A percentile compares a stretch with the other conserved stretches of the same genome.
Conservation (phyloP, 2,113 vertebrate genomes). For the Misgurnus anguillicaudatus region DNA sequence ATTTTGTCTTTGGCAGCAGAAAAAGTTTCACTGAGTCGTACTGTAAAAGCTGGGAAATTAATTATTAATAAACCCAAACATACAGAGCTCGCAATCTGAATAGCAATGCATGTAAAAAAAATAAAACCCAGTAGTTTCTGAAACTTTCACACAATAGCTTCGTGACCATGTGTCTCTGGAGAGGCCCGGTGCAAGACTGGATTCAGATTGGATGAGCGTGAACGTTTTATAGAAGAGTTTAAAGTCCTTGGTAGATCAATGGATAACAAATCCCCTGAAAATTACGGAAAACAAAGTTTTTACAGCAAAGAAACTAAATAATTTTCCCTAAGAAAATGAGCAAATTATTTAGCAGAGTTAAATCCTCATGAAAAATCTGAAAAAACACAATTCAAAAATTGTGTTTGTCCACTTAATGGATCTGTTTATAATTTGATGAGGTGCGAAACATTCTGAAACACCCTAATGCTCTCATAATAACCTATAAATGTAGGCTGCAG, state of each 20-base stretch:
- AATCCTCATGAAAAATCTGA: neutral
- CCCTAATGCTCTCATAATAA: neutral
- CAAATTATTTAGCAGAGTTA: neutral
- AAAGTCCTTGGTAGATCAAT: slow-evolving; percentile 8
- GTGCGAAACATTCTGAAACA: neutral
- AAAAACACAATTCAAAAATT: slow-evolving; percentile 14
- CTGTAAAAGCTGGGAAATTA: slow-evolving; percentile 6
- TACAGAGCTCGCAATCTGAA: neutral
- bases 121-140: slow-evolving; percentile 1
- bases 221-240: slow-evolving; percentile 11
- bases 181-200: slow-evolving; percentile 17
- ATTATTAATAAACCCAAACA: slow-evolving; percentile 37
- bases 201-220: neutral
- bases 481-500: neutral
- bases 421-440: neutral
- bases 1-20: slow-evolving; percentile 6
- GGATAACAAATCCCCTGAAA: slow-evolving; percentile 14
- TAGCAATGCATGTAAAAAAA: neutral
- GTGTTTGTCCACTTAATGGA: neutral
- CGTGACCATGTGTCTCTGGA: slow-evolving; percentile 24
- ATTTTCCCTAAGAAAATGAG: slow-evolving; percentile 4
- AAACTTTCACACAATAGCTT: slow-evolving; percentile 14
- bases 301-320: slow-evolving; percentile 15
- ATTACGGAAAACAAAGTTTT: neutral
- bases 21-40: neutral